Conservation (phyloP, 23 tunicate genomes). For the Phallusia fumigata region DNA sequence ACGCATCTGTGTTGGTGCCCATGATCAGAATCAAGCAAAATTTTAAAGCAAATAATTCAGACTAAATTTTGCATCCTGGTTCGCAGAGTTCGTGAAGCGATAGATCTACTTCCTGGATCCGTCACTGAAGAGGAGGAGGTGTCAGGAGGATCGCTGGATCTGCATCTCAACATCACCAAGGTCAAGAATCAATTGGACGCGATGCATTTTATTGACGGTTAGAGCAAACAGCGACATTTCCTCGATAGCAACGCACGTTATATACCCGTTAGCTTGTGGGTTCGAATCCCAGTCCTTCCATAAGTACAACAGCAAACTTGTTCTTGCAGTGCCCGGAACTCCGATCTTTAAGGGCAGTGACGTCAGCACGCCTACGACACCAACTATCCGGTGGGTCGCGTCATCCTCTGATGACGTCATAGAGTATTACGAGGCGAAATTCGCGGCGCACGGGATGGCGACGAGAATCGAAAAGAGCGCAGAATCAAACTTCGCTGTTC, state of each 20-base stretch:
- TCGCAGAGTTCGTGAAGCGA: slow-evolving; percentile 14
- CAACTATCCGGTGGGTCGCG: slow-evolving; percentile 11
- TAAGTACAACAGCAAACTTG: too few relatives aligned
- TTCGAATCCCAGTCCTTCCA: too few relatives aligned
- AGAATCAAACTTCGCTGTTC: not conserved
- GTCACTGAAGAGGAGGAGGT: not conserved
- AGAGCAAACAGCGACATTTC: not conserved
- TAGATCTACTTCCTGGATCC: not conserved
- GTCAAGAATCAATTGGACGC: slow-evolving; percentile 6
- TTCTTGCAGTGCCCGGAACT: slow-evolving; percentile 1
- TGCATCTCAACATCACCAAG: slow-evolving; percentile 4
- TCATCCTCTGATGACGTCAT: slow-evolving; percentile 6
- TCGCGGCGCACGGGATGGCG: not conserved
- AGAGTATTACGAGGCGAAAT: slow-evolving; percentile 6
- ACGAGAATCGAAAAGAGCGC: not conserved
- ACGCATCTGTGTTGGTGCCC: too few relatives aligned
- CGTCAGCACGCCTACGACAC: not conserved
- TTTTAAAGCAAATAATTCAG: too few relatives aligned
- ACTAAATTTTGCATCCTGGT: not conserved
- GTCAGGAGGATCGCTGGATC: not conserved
- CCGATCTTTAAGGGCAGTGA: not conserved
- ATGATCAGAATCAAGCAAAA: too few relatives aligned
- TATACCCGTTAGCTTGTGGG: too few relatives aligned
- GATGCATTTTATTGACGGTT: slow-evolving; percentile 19
- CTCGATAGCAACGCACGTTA: too few relatives aligned